These are phyloP conservation scores for Ptilodon capucinus DNA, from an alignment of 2,888 invertebrate species.

Conservation along the genomic window DNA sequence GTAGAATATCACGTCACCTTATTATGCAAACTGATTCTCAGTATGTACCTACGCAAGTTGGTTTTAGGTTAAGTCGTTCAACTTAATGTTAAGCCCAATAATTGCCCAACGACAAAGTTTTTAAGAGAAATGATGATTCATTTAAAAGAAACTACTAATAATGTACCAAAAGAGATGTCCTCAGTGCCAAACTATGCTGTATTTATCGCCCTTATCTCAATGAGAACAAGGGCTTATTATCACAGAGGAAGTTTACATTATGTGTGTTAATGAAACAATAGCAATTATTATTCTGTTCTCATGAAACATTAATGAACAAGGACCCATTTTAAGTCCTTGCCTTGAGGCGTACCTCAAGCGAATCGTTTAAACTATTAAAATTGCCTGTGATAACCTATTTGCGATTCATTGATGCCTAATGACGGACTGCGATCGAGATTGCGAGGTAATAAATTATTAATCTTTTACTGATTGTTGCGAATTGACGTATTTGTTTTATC, in stretches of 20 bases:
- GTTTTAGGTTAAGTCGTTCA: constrained; percentile 7
- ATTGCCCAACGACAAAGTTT: not conserved
- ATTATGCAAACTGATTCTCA: constrained; percentile 25
- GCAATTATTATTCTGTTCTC: constrained; percentile 15
- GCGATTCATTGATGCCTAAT: constrained; percentile 46
- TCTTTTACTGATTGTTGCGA: not conserved
- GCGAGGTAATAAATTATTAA: not conserved
- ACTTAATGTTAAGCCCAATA: not conserved
- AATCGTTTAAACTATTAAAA: constrained; percentile 38
- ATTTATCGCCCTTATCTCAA: constrained; percentile 6
- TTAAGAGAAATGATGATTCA: constrained; percentile 3
- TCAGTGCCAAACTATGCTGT: not conserved
- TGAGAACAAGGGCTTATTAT: constrained; percentile 3
- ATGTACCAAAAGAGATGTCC: not conserved
- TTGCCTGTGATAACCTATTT: constrained; percentile 59
- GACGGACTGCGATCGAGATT: constrained; percentile 37
- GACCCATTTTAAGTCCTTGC: constrained; percentile 28
- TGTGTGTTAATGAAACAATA: constrained; percentile 1
- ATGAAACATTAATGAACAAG: constrained; percentile 9
- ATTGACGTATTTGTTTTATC: not conserved
- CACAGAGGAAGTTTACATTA: not conserved
- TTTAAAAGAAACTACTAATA: not conserved
- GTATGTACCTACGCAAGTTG: constrained; percentile 5
- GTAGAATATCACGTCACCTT: constrained; percentile 33
- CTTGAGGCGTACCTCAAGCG: constrained; percentile 33